A percentile compares a stretch with the other conserved stretches of the same genome.
Evolutionary conservation across 2,888 invertebrate genomes (phyloP).

Genomic region (Seira sanloemensis): DNA sequence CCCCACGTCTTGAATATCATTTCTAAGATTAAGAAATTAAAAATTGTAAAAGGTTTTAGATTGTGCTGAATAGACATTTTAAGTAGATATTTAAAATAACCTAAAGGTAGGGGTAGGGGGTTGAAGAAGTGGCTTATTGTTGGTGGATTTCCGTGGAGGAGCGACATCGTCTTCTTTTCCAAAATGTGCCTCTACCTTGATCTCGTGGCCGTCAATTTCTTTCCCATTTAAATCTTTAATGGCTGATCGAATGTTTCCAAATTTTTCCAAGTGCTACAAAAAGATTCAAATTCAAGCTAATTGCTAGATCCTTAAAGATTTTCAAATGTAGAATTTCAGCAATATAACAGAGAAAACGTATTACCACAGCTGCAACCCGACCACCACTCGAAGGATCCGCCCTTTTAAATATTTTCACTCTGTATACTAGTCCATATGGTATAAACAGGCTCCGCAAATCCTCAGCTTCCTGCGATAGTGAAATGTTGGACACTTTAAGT

Average conservation of each 20-base stretch:
- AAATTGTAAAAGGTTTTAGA: no score
- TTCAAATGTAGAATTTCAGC: constrained; percentile 39
- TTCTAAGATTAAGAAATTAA: neutral
- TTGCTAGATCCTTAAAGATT: no score
- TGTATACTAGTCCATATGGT: constrained; percentile 95
- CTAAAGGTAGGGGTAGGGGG: no score
- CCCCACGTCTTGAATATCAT: neutral
- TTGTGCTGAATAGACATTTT: no score
- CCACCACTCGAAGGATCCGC: neutral
- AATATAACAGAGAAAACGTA: no score
- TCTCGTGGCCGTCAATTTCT: constrained; percentile 92
- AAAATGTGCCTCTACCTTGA: constrained; percentile 85
- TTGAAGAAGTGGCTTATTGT: neutral
- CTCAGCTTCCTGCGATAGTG: constrained; percentile 91
- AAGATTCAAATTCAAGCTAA: constrained; percentile 12
- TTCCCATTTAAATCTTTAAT: constrained; percentile 94
- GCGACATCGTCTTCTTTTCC: constrained; percentile 20
- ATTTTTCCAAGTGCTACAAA: constrained; percentile 87
- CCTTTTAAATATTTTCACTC: constrained; percentile 87
- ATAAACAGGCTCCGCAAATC: constrained; percentile 95
- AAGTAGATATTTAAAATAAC: neutral
- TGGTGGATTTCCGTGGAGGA: constrained; percentile 14
- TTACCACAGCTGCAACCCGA: constrained; percentile 97
- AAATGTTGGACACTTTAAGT: constrained; percentile 96
- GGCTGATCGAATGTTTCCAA: constrained; percentile 92